Evolutionary conservation across 2,797 vertebrate species (phyloP).

Genomic region (Scarus forsteni): DNA sequence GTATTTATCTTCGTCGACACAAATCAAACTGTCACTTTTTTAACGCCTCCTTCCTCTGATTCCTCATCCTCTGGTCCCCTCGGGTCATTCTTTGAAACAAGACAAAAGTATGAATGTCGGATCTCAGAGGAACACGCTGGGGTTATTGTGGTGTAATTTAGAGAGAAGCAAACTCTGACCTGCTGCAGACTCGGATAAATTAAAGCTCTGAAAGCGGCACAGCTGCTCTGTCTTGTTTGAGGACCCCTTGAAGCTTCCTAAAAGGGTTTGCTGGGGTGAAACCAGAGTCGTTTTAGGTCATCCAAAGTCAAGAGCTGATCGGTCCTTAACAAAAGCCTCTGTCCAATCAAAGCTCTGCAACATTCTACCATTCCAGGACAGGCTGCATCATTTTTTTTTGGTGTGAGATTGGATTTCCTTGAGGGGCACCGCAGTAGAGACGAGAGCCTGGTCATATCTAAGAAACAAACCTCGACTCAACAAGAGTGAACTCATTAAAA

Average conservation of each 20-base stretch:
- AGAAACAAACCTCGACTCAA: too few relatives aligned
- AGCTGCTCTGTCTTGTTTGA: conserved; percentile 1
- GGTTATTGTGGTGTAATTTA: conserved; percentile 13
- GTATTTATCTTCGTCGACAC: conserved; percentile 52
- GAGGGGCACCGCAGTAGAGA: too few relatives aligned
- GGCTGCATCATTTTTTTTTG: too few relatives aligned
- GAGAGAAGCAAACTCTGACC: conserved; percentile 16
- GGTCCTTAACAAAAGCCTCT: neutral
- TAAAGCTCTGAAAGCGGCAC: neutral
- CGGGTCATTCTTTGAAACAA: conserved; percentile 40
- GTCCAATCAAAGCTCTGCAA: neutral
- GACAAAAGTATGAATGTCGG: conserved; percentile 19
- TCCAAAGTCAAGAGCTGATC: neutral
- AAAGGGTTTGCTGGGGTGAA: neutral
- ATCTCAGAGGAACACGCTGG: neutral
- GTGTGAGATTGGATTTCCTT: too few relatives aligned
- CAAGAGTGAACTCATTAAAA: too few relatives aligned
- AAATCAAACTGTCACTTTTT: conserved; percentile 64
- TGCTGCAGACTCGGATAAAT: neutral
- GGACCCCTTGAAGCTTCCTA: neutral
- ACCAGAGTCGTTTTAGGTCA: neutral
- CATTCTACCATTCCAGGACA: too few relatives aligned
- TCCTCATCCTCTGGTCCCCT: conserved; percentile 28
- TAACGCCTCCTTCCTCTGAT: conserved; percentile 54
- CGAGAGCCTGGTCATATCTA: too few relatives aligned